Conservation (phyloP, 2,113 vertebrate genomes). For the Corvus hawaiiensis region DNA sequence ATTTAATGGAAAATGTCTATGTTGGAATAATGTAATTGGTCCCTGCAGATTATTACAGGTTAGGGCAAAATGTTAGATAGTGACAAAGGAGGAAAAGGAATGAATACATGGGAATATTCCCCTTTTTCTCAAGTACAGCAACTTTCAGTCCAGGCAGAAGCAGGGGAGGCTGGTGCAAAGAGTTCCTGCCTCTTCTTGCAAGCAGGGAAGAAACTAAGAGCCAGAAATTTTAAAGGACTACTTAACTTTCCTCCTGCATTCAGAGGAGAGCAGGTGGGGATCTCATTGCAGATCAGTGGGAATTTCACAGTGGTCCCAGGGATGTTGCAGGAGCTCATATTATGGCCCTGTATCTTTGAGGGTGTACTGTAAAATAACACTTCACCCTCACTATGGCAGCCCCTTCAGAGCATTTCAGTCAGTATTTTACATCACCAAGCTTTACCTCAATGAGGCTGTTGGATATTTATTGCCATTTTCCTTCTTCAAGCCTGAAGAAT, state of each 20-base stretch:
- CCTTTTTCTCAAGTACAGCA: background rate
- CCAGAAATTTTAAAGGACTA: background rate
- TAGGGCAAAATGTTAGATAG: slow-evolving; percentile 26
- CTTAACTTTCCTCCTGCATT: background rate
- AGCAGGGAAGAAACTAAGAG: background rate
- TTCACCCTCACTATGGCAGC: background rate
- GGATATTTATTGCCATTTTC: background rate
- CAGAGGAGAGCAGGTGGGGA: background rate
- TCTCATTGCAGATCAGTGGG: background rate
- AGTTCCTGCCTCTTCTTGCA: background rate
- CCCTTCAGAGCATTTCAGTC: background rate
- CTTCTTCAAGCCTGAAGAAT: background rate
- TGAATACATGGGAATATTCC: background rate
- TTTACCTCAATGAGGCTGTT: background rate
- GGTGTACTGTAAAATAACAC: background rate
- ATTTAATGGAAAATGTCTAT: slow-evolving; percentile 52
- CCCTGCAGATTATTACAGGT: slow-evolving; percentile 47
- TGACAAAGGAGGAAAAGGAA: slow-evolving; percentile 3
- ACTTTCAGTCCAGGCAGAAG: background rate
- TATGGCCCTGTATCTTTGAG: background rate
- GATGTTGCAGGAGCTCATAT: background rate
- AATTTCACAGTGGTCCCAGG: background rate
- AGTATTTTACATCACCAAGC: background rate
- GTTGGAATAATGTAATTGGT: slow-evolving; percentile 67
- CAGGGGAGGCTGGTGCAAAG: background rate